Percentiles rank a stretch among this genome's conserved stretches.
These are phyloP conservation scores for Corythucha ciliata DNA, from an alignment of 2,888 invertebrate genomes.

Conservation along the genomic window DNA sequence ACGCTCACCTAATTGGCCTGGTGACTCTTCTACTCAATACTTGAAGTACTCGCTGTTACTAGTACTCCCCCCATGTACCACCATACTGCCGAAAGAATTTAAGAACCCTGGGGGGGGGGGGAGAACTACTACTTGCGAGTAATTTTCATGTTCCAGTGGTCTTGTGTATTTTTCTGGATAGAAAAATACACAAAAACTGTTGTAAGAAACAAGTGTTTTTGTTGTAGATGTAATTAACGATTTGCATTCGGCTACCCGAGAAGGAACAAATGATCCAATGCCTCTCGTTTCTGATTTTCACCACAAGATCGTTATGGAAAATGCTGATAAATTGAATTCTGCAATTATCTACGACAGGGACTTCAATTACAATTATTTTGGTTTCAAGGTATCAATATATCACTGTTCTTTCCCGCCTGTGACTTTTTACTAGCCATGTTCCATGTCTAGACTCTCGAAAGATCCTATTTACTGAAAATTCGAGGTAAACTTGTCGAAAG, in stretches of 20 bases:
- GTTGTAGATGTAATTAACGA: slow-evolving; percentile 80
- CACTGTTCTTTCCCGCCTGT: neutral
- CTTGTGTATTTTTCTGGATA: neutral
- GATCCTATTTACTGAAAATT: slow-evolving; percentile 88
- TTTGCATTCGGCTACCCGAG: slow-evolving; percentile 66
- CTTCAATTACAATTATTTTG: slow-evolving; percentile 95
- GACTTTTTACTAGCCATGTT: neutral
- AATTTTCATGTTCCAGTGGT: neutral
- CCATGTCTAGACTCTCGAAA: slow-evolving; percentile 64
- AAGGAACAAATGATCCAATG: slow-evolving; percentile 56
- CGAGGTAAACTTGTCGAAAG: slow-evolving; percentile 84
- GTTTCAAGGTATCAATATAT: slow-evolving; percentile 63
- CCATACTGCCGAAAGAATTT: too few relatives aligned
- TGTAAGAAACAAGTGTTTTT: slow-evolving; percentile 9
- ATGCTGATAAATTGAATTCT: slow-evolving; percentile 85
- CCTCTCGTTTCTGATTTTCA: slow-evolving; percentile 83
- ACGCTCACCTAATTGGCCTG: too few relatives aligned
- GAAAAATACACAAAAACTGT: neutral
- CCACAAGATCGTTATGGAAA: slow-evolving; percentile 68
- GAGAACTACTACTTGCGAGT: neutral
- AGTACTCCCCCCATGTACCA: too few relatives aligned
- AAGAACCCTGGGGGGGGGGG: neutral
- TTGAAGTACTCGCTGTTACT: too few relatives aligned
- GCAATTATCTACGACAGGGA: slow-evolving; percentile 95
- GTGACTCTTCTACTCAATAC: too few relatives aligned